Evolutionary conservation across 2,888 invertebrate species (phyloP), one percentile per base, ranked within the genome.

Genomic region (Drosophila barbarae): DNA sequence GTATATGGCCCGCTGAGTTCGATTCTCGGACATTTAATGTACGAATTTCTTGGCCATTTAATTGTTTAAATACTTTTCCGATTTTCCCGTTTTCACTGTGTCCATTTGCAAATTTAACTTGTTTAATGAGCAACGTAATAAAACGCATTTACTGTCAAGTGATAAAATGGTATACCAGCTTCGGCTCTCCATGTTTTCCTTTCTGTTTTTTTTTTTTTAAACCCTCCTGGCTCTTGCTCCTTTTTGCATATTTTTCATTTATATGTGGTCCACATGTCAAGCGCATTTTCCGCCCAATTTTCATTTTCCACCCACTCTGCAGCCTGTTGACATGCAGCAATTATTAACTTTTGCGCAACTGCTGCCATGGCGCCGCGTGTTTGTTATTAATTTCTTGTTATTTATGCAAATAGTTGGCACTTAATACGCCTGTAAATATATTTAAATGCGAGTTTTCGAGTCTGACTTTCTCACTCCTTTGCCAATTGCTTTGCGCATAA

Each of bases 81-180:
- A 32, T 51, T 54, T 23, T 30, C 32, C 8, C 35, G 36, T 47
- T 36, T 49, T n/a, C 32, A 12, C 41, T 28, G 13, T n/a, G 35
- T 60, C 18, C 35, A 51, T 57, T 71, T 66, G 72, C 57, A 74
- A 84, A 81, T 81, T 85, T 76, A 84, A 81, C 85, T 72, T 86
- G 68, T 85, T 84, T 77, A 85, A 86, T 86, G 86, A 84, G 86
- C 54, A 71, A 53, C 68, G 80, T 81, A 86, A 86, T 86, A 85
- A 86, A 86, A 76, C 69, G 85, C 80, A 86, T 85, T 86, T 77
- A 85, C 82, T 86, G 82, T 80, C 86, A 84, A 84, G 84, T 86
- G 87, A 86, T 84, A 87, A 86, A 80, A 82, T 76, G 84, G 71
- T 75, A 73, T 77, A 75, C 70, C 76, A 71, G 68, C 68, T 61